Conservation (phyloP, 2,888 invertebrate species). For the Idaea aversata region DNA sequence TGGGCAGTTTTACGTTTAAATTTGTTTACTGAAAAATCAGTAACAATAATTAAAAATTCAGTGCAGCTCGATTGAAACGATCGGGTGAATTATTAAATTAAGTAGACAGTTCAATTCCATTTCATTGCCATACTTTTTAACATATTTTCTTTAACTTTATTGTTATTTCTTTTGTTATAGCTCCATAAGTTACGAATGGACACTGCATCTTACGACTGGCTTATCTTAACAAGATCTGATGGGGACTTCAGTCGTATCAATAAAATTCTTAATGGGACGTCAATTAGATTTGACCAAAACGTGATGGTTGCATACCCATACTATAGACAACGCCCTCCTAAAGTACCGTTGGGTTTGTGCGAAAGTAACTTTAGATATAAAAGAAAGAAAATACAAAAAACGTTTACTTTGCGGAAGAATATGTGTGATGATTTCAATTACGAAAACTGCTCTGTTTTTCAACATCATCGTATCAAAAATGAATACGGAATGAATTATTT, state of each 20-base stretch:
- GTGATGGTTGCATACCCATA: constrained; percentile 52
- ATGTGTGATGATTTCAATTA: constrained; percentile 7
- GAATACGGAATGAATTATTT: constrained; percentile 57
- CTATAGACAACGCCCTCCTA: constrained; percentile 13
- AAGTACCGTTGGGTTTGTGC: constrained; percentile 39
- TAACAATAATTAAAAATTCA: too few relatives aligned
- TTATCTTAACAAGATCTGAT: constrained; percentile 50
- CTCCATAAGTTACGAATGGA: constrained; percentile 54
- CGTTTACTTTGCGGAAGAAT: constrained; percentile 9
- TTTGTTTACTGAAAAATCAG: too few relatives aligned
- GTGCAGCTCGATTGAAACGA: too few relatives aligned
- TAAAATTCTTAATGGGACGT: constrained; percentile 54
- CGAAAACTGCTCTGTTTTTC: constrained; percentile 17
- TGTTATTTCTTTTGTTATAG: constrained; percentile 40
- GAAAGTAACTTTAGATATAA: constrained; percentile 54
- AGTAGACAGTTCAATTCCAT: too few relatives aligned
- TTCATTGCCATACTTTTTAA: too few relatives aligned
- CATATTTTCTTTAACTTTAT: background rate
- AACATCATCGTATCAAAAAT: constrained; percentile 32
- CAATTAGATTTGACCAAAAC: constrained; percentile 65
- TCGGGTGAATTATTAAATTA: too few relatives aligned
- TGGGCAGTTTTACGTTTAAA: too few relatives aligned
- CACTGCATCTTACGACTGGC: constrained; percentile 62
- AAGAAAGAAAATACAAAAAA: constrained; percentile 14
- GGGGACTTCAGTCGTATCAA: constrained; percentile 52